Evolutionary conservation across 2,888 invertebrate species (phyloP).

Genomic region (Aproaerema taeniolella): DNA sequence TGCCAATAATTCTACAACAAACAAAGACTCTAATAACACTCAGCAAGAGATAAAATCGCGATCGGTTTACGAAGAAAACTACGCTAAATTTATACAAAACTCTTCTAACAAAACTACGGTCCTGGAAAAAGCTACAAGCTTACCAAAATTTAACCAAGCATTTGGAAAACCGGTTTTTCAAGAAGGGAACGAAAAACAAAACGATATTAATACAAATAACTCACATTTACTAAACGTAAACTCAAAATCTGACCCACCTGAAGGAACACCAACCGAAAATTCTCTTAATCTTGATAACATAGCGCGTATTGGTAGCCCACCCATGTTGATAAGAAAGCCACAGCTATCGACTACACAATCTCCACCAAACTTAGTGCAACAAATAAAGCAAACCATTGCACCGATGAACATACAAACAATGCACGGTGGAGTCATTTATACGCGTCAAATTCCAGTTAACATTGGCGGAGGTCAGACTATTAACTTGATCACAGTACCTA

Average conservation of each 20-base stretch:
- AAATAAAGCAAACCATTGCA: constrained; percentile 71
- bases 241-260: constrained; percentile 36
- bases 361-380: constrained; percentile 56
- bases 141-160: constrained; percentile 88
- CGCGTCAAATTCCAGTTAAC: constrained; percentile 83
- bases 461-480: constrained; percentile 76
- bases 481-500: constrained; percentile 75
- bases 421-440: constrained; percentile 84
- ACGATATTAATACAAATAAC: constrained; percentile 40
- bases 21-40: constrained; percentile 35
- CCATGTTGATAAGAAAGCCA: constrained; percentile 54
- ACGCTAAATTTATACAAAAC: constrained; percentile 73
- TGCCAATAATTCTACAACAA: constrained; percentile 25
- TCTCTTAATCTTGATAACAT: constrained; percentile 56
- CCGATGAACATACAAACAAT: constrained; percentile 79
- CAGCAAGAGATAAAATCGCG: constrained; percentile 70
- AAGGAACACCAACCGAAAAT: constrained; percentile 47
- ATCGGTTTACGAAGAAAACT: constrained; percentile 75
- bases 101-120: constrained; percentile 44
- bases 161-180: constrained; percentile 85
- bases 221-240: constrained; percentile 34
- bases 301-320: constrained; percentile 53
- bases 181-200: constrained; percentile 51
- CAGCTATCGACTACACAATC: constrained; percentile 45
- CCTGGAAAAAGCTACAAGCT: constrained; percentile 44